Base-by-base conservation (phyloP, 1,140 invertebrate genomes). In the Maconellicoccus hirsutus region DNA sequence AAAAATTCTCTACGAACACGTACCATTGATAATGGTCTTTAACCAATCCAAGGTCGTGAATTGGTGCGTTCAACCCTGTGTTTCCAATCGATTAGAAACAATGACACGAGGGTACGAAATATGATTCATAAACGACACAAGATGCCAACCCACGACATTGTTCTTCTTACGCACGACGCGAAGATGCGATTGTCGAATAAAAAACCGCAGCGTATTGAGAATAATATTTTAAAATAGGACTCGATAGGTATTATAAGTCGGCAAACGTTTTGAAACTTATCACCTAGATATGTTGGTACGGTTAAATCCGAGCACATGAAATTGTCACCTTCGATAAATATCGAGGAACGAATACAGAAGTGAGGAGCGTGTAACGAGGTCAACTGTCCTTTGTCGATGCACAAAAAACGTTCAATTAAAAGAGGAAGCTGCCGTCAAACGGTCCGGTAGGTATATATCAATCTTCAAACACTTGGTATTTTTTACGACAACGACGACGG, bases 391-490 rank as follows among this genome's bases (percentile, higher is more conserved):
- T 52, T 52, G 42, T 52, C 42, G 12, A 6, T 33, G 42, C n/a
- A 52, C 42, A 19, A 52, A n/a, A 52, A 52, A 52, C 42, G 42
- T 52, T 52, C 42, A 52, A 52, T 52, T 52, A 52, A 52, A 52
- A 52, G 42, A 52, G 42, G 42, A 52, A 52, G 42, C 42, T 52
- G n/a, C 42, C 42, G 42, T 52, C 42, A 52, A 52, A 52, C 42
- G 42, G 42, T 52, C 42, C 42, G 42, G 42, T 52, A 52, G 42
- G 42, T 52, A 19, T 19, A 52, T 52, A 52, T 52, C 42, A 52
- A 52, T 52, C 42, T 52, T 52, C n/a, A 52, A 52, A 52, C 42
- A 19, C 42, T 52, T 52, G 12, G 10, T 8, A 16, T 16, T 52
- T 52, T 52, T 52, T 52, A 52, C 42, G 42, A n/a, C n/a, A n/a